Evolutionary conservation across 2,113 vertebrate species (phyloP).

Genomic region (Balaeniceps rex): DNA sequence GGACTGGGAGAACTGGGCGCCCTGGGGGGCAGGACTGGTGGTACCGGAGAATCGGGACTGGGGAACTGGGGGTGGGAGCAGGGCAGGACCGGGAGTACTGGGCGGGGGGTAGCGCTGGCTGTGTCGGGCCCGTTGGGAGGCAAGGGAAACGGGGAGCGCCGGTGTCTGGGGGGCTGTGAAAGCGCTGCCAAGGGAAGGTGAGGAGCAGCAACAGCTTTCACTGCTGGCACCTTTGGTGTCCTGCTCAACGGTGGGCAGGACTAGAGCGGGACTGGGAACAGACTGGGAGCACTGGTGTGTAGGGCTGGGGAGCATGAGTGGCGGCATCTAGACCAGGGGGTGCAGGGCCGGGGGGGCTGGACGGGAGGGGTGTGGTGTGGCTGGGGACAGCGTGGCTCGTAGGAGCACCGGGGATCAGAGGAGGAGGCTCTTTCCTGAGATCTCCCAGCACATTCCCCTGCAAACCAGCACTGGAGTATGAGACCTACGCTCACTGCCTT

Average conservation of each 20-base stretch:
- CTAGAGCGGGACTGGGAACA: background rate
- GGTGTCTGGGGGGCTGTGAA: too few species aligned
- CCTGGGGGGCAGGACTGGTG: background rate
- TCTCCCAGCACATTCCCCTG: background rate
- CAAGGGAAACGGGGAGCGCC: too few species aligned
- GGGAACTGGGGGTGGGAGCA: background rate
- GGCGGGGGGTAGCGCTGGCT: too few species aligned
- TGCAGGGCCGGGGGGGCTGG: background rate
- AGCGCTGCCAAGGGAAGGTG: too few species aligned
- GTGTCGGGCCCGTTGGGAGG: too few species aligned
- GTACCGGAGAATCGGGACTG: too few species aligned
- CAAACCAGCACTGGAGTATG: rapidly evolving
- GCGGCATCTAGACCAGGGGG: rapidly evolving
- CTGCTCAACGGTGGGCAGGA: too few species aligned
- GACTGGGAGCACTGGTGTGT: background rate
- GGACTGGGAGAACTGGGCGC: too few species aligned
- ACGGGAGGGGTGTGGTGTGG: rapidly evolving
- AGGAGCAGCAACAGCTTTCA: too few species aligned
- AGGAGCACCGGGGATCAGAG: rapidly evolving
- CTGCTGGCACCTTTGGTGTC: too few species aligned
- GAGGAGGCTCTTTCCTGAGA: background rate
- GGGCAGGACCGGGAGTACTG: too few species aligned
- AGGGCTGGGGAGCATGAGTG: rapidly evolving
- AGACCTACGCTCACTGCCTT: rapidly evolving
- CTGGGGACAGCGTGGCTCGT: background rate